Evolutionary conservation across 2,888 invertebrate species (phyloP).

Genomic region (Lordiphosa andalusiaca): DNA sequence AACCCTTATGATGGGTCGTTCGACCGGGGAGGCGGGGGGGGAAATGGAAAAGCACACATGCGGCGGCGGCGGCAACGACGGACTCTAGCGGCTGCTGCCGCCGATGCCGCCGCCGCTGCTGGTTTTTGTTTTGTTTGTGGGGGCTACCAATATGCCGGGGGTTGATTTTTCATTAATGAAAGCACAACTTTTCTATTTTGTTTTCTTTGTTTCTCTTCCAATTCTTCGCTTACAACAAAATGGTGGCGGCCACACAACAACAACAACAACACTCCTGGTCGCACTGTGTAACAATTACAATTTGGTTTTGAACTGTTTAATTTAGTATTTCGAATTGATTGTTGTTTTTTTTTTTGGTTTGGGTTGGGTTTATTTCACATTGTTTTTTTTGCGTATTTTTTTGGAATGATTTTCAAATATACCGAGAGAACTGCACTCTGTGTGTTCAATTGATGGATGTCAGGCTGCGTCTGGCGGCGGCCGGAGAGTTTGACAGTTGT

Average conservation of each 20-base stretch:
- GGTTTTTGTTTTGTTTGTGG: slow-evolving; percentile 67
- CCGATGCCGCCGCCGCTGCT: slow-evolving; percentile 31
- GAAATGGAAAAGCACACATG: slow-evolving; percentile 40
- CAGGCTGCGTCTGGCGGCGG: no score
- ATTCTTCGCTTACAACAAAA: slow-evolving; percentile 50
- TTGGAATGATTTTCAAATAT: not conserved
- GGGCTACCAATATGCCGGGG: slow-evolving; percentile 52
- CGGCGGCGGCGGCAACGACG: slow-evolving; percentile 9
- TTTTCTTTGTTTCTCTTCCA: slow-evolving; percentile 22
- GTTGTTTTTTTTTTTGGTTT: no score
- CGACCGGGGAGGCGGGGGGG: slow-evolving; percentile 51
- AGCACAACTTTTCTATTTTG: slow-evolving; percentile 45
- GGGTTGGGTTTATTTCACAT: slow-evolving; percentile 1
- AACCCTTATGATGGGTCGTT: slow-evolving; percentile 11
- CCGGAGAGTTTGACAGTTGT: no score
- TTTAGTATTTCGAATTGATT: slow-evolving; percentile 4
- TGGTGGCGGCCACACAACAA: slow-evolving; percentile 43
- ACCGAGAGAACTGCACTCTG: no score
- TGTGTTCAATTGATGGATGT: no score
- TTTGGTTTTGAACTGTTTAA: slow-evolving; percentile 10
- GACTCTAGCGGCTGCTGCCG: slow-evolving; percentile 21
- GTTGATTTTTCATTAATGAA: slow-evolving; percentile 72
- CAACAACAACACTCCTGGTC: slow-evolving; percentile 24
- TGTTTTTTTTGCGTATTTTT: not conserved
- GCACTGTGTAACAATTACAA: slow-evolving; percentile 13